Conservation (phyloP, 2,797 vertebrate species). For the Octomys mimax region DNA sequence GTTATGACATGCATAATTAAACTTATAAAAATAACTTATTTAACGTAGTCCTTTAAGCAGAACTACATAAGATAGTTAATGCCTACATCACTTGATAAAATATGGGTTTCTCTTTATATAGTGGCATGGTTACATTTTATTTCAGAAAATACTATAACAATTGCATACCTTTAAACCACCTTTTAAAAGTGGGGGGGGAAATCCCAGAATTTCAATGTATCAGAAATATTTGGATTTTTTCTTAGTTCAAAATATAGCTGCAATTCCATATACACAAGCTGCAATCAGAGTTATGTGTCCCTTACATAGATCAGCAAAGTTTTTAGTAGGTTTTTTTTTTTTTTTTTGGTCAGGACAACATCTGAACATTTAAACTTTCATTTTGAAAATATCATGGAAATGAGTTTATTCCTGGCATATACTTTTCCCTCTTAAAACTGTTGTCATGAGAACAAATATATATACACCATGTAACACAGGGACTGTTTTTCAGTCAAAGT, state of each 20-base stretch:
- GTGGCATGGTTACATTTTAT: conserved; percentile 44
- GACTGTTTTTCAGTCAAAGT: conserved; percentile 4
- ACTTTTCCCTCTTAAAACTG: conserved; percentile 59
- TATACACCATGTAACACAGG: not conserved
- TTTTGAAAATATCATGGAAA: conserved; percentile 69
- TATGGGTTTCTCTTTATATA: conserved; percentile 44
- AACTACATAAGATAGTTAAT: conserved; percentile 51
- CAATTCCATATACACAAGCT: not conserved
- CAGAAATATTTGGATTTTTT: not conserved
- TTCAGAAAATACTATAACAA: not conserved
- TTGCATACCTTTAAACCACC: not conserved
- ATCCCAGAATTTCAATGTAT: not conserved
- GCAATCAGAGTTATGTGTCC: not conserved
- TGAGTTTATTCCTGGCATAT: conserved; percentile 63
- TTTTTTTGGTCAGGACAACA: not conserved
- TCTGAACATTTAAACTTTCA: conserved; percentile 56
- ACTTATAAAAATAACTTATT: conserved; percentile 66
- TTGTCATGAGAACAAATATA: conserved; percentile 69
- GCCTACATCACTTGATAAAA: conserved; percentile 46
- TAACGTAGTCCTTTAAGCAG: conserved; percentile 21
- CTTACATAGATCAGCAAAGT: not conserved
- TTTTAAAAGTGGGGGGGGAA: not conserved
- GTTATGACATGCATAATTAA: conserved; percentile 68
- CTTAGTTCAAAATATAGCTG: not conserved
- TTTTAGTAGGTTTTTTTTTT: not conserved